Evolutionary conservation across 2,888 invertebrate species (phyloP), one percentile per base, ranked within the genome.

Genomic region (Drosophila barbarae): DNA sequence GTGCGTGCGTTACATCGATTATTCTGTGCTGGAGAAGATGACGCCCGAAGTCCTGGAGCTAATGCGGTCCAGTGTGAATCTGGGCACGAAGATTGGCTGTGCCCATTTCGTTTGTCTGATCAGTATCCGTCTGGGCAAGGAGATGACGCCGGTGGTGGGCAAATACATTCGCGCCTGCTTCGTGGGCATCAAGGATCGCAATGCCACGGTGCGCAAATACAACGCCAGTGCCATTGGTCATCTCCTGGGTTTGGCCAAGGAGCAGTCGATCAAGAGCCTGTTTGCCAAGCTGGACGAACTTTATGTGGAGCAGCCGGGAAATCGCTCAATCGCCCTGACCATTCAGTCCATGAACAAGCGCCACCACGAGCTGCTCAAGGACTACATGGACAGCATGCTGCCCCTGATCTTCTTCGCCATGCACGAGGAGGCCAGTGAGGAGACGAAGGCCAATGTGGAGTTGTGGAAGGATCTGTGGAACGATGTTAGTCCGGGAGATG

Each of bases 401-500:
- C 97, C 98, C 0, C 90, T 97, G 58, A 94, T 95, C 23, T 98
- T 97, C 88, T 92, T 96, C 72, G 98, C 96, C 12, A 97, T 96
- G 95, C 97, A 97, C 84, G 94, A 93, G 18, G 93, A 94, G 78
- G 93, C 93, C 84, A 92, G 91, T 15, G 92, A 93, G 23, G 92
- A 92, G 70, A 91, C 91, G 67, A 91, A 91, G 72, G 84, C 85
- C 12, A 93, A 93, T 12, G 91, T 94, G 68, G 94, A 94, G 83
- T 90, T 94, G 69, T 98, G 95, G 93, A 95, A 94, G 70, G 97
- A 97, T 86, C 91, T 97, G 39, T 98, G 97, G 97, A 92, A 93
- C 46, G 97, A 97, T 85, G 93, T 95, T 34, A 94, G 95, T 69
- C 95, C 96, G n/a, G 94, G 95, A n/a, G 97, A 96, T 90, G 92